These are phyloP conservation scores for Homarus americanus DNA, from an alignment of 1,140 invertebrate genomes.

Conservation along the genomic window DNA sequence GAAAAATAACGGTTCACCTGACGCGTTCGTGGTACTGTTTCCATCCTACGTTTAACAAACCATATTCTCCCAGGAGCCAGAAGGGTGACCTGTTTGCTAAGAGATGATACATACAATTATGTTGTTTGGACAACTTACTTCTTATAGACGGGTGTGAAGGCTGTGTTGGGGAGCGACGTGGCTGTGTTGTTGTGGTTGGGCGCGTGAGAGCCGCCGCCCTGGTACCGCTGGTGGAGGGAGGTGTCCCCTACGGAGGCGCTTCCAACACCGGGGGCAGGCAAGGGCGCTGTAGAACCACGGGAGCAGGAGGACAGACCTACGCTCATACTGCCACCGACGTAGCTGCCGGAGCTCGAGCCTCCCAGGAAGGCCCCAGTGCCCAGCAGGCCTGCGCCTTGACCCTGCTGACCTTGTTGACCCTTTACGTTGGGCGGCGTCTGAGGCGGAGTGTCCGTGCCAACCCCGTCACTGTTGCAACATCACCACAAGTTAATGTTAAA, in stretches of 20 bases:
- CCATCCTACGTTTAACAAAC: too few relatives aligned
- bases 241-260: conserved; percentile 31
- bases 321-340: conserved; percentile 47
- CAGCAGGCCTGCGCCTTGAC: conserved; percentile 81
- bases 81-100: too few relatives aligned
- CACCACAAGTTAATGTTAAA: conserved; percentile 49
- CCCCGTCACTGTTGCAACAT: conserved; percentile 83
- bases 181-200: conserved; percentile 39
- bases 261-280: conserved; percentile 39
- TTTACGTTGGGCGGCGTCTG: conserved; percentile 96
- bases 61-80: too few relatives aligned
- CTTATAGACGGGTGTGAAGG: conserved; percentile 93
- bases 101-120: too few relatives aligned
- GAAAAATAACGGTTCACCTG: too few relatives aligned
- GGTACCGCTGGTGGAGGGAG: conserved; percentile 55
- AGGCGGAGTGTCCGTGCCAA: conserved; percentile 89
- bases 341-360: conserved; percentile 79
- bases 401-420: conserved; percentile 82
- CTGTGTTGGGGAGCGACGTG: conserved; percentile 77
- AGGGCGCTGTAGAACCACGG: conserved; percentile 64
- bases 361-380: conserved; percentile 76
- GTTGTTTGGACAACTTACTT: conserved; percentile 85
- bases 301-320: conserved; percentile 70
- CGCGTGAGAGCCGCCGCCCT: conserved; percentile 51
- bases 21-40: too few relatives aligned